A percentile compares a stretch with the other conserved stretches of the same genome.
Evolutionary conservation across 2,113 vertebrate species (phyloP).

Genomic region (Nematolebias whitei): DNA sequence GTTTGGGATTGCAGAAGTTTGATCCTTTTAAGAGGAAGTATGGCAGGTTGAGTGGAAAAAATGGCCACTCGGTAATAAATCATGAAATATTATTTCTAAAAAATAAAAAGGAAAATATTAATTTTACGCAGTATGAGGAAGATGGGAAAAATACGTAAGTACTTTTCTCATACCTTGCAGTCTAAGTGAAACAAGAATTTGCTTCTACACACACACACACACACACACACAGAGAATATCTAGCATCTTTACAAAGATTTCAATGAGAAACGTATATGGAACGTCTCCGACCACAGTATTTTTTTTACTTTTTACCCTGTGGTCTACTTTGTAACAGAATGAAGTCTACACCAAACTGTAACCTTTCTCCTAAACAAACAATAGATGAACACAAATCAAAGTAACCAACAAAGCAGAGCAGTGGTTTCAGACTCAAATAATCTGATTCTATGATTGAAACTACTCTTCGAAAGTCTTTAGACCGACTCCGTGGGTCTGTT

Average conservation of each 20-base stretch:
- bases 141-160: background rate
- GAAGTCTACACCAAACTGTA: background rate
- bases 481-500: too few species aligned
- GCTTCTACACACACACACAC: too few species aligned
- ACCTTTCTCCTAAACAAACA: background rate
- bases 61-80: constrained; percentile 10
- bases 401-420: background rate
- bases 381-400: background rate
- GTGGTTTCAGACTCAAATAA: background rate
- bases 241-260: too few species aligned
- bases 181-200: too few species aligned
- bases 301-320: background rate
- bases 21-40: background rate
- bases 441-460: background rate
- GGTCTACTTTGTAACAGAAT: background rate
- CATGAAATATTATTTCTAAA: constrained; percentile 12
- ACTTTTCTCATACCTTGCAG: too few species aligned
- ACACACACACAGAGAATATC: too few species aligned
- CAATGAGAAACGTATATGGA: too few species aligned
- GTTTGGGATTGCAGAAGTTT: constrained; percentile 22
- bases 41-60: background rate
- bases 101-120: background rate
- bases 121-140: background rate
- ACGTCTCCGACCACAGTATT: too few species aligned
- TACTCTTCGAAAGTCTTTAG: background rate